Percentiles rank a stretch among this genome's conserved stretches.
These are phyloP conservation scores for Ploceus nigricollis DNA, from an alignment of 2,113 vertebrate genomes.

Conservation along the genomic window DNA sequence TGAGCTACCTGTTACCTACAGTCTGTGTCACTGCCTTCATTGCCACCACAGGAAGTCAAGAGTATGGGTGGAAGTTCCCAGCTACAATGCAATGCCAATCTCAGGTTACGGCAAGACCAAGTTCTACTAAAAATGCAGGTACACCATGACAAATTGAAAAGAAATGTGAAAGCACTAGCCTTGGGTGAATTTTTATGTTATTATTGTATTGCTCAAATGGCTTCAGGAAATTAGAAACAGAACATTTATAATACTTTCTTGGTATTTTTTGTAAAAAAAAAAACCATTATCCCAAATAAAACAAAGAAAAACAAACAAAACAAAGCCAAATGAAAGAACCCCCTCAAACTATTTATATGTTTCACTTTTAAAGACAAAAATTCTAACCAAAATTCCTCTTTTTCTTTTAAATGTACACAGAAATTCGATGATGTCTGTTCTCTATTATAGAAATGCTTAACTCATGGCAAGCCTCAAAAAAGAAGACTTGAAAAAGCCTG, in stretches of 20 bases:
- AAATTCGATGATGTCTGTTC: conserved; percentile 99
- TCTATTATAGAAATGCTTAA: conserved; percentile 94
- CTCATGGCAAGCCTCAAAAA: conserved; percentile 86
- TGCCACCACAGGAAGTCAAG: background rate
- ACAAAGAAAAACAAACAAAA: conserved; percentile 29
- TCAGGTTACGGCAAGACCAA: conserved; percentile 37
- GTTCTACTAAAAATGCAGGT: conserved; percentile 49
- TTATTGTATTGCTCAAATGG: conserved; percentile 41
- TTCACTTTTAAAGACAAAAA: conserved; percentile 42
- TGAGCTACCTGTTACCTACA: background rate
- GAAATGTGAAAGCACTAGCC: conserved; percentile 43
- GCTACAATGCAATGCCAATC: conserved; percentile 50
- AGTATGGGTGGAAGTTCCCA: conserved; percentile 68
- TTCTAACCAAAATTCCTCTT: conserved; percentile 46
- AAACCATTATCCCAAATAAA: background rate
- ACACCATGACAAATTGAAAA: background rate
- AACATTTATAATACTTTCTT: background rate
- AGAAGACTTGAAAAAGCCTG: conserved; percentile 66
- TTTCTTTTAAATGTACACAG: conserved; percentile 83
- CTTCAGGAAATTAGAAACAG: conserved; percentile 43
- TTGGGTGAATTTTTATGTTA: conserved; percentile 30
- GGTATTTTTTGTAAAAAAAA: background rate
- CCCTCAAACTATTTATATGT: conserved; percentile 30
- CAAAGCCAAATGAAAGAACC: background rate
- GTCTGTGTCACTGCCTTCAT: background rate